Evolutionary conservation across 2,888 invertebrate species (phyloP), one percentile per base, ranked within the genome.

Genomic region (Anodontia alba): DNA sequence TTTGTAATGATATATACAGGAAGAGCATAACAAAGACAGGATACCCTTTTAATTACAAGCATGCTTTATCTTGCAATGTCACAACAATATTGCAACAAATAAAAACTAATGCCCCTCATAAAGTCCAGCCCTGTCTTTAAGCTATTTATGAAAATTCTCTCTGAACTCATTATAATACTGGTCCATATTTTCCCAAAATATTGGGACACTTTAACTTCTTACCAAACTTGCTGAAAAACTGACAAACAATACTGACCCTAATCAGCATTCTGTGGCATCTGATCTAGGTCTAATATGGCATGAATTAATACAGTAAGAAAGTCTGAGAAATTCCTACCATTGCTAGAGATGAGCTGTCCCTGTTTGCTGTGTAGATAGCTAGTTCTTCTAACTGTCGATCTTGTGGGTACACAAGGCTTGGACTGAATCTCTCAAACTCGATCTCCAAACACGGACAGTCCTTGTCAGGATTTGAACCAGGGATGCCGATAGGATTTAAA

Each of bases 391-490:
- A 94, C 81, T 95, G 93, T 5, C 84, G 82, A 33, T 93, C 92
- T 8, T 93, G 90, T 2, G 95, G 95, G 89, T 94, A 95, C 10
- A 93, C 90, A n/a, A 95, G 92, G 0, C 94, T 93, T 51, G 93
- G 90, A 70, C 92, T 89, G 87, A 94, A 95, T 62, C 94, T 90
- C 76, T 95, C 95, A 91, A 95, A 95, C 88, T 95, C 95, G 15
- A 95, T 91, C 89, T 95, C 95, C 75, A 95, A 84, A 76, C 95
- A 94, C 0, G 95, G 94, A 7, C 94, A 93, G 86, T 95, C 95
- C 76, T 93, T 93, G 84, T 94, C 94, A 29, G 95, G 94, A 84
- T 95, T 95, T 7, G 95, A 94, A n/a, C 93, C 93, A 74, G 94
- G 92, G 36, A 92, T 90, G 33, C 94, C 94, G 33, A 94, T 93